Evolutionary conservation across 1,140 invertebrate genomes (phyloP).

Genomic region (Tigriopus japonicus): DNA sequence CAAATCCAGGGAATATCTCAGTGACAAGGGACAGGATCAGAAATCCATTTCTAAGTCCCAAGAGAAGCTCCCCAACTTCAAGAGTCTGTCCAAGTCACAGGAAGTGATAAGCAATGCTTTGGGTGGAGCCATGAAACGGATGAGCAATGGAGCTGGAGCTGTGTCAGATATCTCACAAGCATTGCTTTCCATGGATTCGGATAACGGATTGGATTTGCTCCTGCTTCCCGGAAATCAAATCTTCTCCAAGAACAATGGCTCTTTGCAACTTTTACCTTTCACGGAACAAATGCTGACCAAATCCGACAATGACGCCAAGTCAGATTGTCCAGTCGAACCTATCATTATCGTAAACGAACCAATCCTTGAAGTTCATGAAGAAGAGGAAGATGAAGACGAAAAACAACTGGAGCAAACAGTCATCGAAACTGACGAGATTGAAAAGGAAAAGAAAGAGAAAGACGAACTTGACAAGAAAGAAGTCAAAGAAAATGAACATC

Average conservation of each 20-base stretch:
- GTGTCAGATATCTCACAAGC: slow-evolving; percentile 3
- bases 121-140: neutral
- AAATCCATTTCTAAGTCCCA: slow-evolving; percentile 21
- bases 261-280: neutral
- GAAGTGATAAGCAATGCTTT: slow-evolving; percentile 25
- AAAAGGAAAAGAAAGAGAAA: neutral
- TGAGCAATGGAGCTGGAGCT: slow-evolving; percentile 3
- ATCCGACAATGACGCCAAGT: no score
- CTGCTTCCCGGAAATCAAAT: neutral
- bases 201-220: neutral
- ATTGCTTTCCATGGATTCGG: neutral
- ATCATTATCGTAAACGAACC: neutral
- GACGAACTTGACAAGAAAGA: neutral
- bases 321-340: no score
- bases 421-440: no score
- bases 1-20: slow-evolving; percentile 18
- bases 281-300: neutral
- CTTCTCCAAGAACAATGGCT: neutral
- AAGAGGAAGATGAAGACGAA: neutral
- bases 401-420: neutral
- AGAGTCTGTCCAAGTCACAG: slow-evolving; percentile 34
- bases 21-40: slow-evolving; percentile 22
- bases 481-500: neutral
- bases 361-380: neutral
- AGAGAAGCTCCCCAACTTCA: slow-evolving; percentile 34